Conservation (phyloP, 2,113 vertebrate genomes). For the Trematocara variabile region DNA sequence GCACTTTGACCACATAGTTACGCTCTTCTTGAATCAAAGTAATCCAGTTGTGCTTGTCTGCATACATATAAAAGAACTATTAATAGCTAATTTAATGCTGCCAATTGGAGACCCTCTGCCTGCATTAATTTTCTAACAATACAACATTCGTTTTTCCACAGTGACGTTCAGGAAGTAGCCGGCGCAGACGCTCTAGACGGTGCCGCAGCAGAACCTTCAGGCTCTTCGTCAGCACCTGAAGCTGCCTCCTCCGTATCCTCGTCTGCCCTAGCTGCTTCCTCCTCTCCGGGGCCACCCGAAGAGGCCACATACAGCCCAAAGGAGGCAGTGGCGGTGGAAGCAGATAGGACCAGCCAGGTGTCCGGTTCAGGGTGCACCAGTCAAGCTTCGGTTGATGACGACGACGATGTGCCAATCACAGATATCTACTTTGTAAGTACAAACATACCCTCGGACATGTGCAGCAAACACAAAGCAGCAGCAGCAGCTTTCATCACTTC, state of each 20-base stretch:
- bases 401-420: conserved; percentile 84
- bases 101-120: neutral
- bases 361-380: conserved; percentile 88
- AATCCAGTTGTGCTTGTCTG: neutral
- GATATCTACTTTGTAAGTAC: conserved; percentile 94
- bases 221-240: conserved; percentile 15
- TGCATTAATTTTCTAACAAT: neutral
- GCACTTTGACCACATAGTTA: neutral
- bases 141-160: conserved; percentile 30
- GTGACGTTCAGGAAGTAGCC: conserved; percentile 73
- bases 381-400: conserved; percentile 92
- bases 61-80: neutral
- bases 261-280: conserved; percentile 37
- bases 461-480: neutral
- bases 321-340: conserved; percentile 66
- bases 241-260: conserved; percentile 28
- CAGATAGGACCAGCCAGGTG: conserved; percentile 83
- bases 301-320: conserved; percentile 52
- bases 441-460: neutral
- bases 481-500: neutral
- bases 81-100: neutral
- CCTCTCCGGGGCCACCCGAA: conserved; percentile 1
- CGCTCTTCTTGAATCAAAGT: neutral
- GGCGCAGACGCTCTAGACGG: conserved; percentile 10
- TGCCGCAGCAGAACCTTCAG: conserved; percentile 27